A percentile compares a stretch with the other conserved stretches of the same genome.
These are phyloP conservation scores for Eira barbara DNA, from an alignment of 2,113 vertebrate species.

Conservation along the genomic window DNA sequence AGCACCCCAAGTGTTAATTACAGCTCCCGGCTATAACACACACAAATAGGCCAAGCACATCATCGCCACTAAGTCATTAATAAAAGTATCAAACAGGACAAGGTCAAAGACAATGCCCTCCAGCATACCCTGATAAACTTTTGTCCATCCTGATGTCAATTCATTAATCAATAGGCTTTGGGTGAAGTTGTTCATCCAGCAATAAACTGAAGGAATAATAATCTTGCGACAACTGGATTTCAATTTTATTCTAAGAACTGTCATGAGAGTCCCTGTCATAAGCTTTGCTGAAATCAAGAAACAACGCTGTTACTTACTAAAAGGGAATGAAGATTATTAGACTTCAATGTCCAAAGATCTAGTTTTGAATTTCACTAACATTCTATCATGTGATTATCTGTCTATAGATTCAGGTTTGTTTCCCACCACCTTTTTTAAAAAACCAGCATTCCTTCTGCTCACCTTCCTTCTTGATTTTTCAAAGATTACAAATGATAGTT, in stretches of 20 bases:
- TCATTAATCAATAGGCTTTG: constrained; percentile 37
- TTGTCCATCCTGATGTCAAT: neutral
- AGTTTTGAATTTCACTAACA: neutral
- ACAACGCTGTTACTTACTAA: neutral
- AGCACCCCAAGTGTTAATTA: constrained; percentile 16
- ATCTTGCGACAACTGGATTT: neutral
- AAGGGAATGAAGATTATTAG: neutral
- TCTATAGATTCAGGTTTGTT: neutral
- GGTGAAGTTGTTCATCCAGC: neutral
- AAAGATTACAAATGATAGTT: neutral
- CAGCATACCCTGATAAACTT: neutral
- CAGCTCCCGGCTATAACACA: neutral
- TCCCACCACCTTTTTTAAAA: neutral
- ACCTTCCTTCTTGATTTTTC: neutral
- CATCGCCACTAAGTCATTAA: neutral
- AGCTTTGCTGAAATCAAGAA: neutral
- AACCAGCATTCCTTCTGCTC: neutral
- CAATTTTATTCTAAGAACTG: neutral
- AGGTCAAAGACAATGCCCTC: neutral
- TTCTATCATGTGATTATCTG: neutral
- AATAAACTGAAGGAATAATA: neutral
- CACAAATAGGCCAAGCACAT: neutral
- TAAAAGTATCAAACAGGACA: constrained; percentile 13
- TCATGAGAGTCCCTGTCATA: neutral
- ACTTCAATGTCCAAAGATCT: neutral